phyloP scores from a whole-genome alignment of 2,113 vertebrate species.

The Brachyistius frenatus region DNA sequence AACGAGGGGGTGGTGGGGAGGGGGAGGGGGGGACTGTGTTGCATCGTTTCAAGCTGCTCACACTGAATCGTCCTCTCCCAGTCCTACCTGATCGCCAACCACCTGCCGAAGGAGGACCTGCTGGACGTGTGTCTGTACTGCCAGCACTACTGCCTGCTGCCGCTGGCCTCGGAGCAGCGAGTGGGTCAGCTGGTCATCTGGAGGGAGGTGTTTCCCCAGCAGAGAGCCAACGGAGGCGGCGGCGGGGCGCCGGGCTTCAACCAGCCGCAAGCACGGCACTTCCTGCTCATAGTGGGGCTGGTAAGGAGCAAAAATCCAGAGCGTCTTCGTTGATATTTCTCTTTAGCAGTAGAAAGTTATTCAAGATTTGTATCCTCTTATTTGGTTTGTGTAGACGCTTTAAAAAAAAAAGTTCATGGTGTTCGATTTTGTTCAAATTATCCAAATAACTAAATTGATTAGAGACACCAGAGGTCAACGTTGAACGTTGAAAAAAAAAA shows the following conservation, averaged over 20 bases:
- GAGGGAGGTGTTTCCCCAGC: constrained; percentile 93
- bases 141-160: constrained; percentile 91
- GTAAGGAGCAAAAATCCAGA: constrained; percentile 74
- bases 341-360: no score
- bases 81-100: constrained; percentile 94
- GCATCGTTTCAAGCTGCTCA: no score
- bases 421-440: no score
- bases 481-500: no score
- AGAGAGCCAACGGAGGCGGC: constrained; percentile 31
- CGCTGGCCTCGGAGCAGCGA: constrained; percentile 88
- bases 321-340: no score
- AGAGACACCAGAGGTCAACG: no score
- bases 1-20: not conserved
- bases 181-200: constrained; percentile 94
- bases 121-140: constrained; percentile 91
- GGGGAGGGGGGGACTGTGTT: not conserved
- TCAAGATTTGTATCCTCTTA: no score
- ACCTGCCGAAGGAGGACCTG: constrained; percentile 94
- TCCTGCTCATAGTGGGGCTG: constrained; percentile 95
- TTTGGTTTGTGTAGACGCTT: no score
- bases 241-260: constrained; percentile 74
- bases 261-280: constrained; percentile 88
- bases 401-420: no score
- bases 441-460: no score
- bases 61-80: constrained; percentile 50